Conservation (phyloP, 2,797 vertebrate species). For the Phataginus tetradactyla region DNA sequence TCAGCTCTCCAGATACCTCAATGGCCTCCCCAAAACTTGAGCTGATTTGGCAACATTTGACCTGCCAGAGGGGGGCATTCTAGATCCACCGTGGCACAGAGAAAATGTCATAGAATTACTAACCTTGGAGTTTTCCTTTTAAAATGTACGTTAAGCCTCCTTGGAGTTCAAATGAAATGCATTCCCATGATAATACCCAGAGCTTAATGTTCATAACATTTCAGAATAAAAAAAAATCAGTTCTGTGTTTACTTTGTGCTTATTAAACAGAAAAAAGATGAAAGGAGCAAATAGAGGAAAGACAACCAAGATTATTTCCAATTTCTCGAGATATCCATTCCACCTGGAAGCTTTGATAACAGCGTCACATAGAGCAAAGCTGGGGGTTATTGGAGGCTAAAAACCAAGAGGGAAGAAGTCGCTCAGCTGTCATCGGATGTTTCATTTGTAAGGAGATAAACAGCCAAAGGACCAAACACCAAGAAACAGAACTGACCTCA, state of each 20-base stretch:
- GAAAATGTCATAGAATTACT: constrained; percentile 23
- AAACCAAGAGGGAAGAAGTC: background rate
- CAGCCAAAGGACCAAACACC: background rate
- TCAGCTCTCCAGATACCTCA: background rate
- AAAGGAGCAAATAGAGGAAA: constrained; percentile 77
- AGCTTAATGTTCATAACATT: constrained; percentile 82
- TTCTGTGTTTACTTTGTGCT: constrained; percentile 79
- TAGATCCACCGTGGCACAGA: background rate
- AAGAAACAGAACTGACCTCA: background rate
- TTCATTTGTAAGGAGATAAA: background rate
- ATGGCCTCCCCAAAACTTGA: background rate
- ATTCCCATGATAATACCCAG: constrained; percentile 69
- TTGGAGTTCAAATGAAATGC: constrained; percentile 76
- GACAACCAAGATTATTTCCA: constrained; percentile 74
- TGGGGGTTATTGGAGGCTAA: background rate
- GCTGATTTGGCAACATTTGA: background rate
- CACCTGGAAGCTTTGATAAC: constrained; percentile 59
- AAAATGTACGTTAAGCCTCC: constrained; percentile 66
- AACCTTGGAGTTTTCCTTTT: background rate
- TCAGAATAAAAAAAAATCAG: constrained; percentile 78
- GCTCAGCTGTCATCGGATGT: background rate
- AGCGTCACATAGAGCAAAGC: background rate
- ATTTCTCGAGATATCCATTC: constrained; percentile 61
- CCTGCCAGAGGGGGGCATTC: constrained; percentile 50
- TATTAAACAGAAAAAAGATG: constrained; percentile 82